phyloP scores from a whole-genome alignment of 2,888 invertebrate genomes.

The Auanema sp. region DNA sequence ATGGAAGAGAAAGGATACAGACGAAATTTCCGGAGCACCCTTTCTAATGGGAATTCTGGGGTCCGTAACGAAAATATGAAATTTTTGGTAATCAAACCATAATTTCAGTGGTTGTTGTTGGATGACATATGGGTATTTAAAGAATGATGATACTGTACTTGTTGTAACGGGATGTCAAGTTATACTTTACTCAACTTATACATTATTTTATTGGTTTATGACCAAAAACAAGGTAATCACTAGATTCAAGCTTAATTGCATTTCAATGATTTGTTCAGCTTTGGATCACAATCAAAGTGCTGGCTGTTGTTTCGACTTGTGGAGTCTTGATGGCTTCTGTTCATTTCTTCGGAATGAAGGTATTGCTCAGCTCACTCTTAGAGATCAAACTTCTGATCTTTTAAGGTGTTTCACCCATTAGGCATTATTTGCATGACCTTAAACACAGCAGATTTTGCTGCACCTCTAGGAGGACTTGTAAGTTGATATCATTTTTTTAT shows the following conservation, averaged over 20 bases:
- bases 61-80: slow-evolving; percentile 14
- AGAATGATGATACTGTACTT: slow-evolving; percentile 58
- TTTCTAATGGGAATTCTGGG: slow-evolving; percentile 63
- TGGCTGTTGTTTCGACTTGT: slow-evolving; percentile 50
- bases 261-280: slow-evolving; percentile 35
- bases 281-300: slow-evolving; percentile 59
- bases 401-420: slow-evolving; percentile 66
- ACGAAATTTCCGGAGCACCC: slow-evolving; percentile 61
- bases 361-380: slow-evolving; percentile 36
- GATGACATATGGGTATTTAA: slow-evolving; percentile 61
- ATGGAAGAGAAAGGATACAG: slow-evolving; percentile 62
- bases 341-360: slow-evolving; percentile 57
- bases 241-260: not conserved
- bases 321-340: slow-evolving; percentile 39
- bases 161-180: slow-evolving; percentile 60
- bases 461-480: slow-evolving; percentile 79
- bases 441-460: slow-evolving; percentile 80
- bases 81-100: not conserved
- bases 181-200: slow-evolving; percentile 56
- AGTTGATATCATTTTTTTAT: slow-evolving; percentile 39
- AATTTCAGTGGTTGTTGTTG: slow-evolving; percentile 54
- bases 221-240: slow-evolving; percentile 59
- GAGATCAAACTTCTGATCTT: slow-evolving; percentile 26
- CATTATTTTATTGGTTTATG: slow-evolving; percentile 63
- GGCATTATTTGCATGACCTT: slow-evolving; percentile 74